Evolutionary conservation across 2,888 invertebrate genomes (phyloP), one percentile per base, ranked within the genome.

Genomic region (Salpingus planirostris): DNA sequence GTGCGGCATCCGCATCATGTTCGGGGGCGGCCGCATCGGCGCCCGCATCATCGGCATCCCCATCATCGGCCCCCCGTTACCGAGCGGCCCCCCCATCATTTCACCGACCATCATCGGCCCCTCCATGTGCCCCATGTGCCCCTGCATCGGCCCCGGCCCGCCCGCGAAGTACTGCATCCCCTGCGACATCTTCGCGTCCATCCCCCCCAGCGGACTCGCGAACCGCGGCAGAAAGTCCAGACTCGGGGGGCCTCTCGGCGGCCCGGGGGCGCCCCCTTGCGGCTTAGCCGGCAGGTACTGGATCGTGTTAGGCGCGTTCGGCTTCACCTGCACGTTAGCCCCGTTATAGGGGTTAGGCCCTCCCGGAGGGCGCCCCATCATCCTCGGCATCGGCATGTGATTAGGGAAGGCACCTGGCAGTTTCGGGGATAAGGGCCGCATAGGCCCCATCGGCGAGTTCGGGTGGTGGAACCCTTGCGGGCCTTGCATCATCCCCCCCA

Each of bases 301-400:
- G 60, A 96, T 96, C 21, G 96, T 96, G 66, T 96, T 96, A 0
- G 96, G 95, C 7, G 95, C 92, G 64, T 88, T 92, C 6, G 95
- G 87, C 66, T 95, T 95, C 13, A 96, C 92, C 67, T 90, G 89
- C 23, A 90, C 84, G 64, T 89, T 93, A 25, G 83, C 77, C 45
- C 80, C 80, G 51, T 80, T 80, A 55, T 79, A 79, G 2, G 74
- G 72, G 55, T 70, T 74, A 5, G 76, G 76, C 10, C 71, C 72
- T n/a, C n/a, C n/a, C 15, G 66, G 67, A 27, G 80, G 78, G 11
- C 76, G 71, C 15, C 78, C 80, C 72, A 76, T 76, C 73, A 77
- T 77, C 29, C 74, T 60, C 34, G 62, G 67, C 60, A 62, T 65
- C 46, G 64, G 59, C 60, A 65, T 65, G 41, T 65, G 64, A 46